Evolutionary conservation across 2,797 vertebrate genomes (phyloP).

Genomic region (Syngnathus acus): DNA sequence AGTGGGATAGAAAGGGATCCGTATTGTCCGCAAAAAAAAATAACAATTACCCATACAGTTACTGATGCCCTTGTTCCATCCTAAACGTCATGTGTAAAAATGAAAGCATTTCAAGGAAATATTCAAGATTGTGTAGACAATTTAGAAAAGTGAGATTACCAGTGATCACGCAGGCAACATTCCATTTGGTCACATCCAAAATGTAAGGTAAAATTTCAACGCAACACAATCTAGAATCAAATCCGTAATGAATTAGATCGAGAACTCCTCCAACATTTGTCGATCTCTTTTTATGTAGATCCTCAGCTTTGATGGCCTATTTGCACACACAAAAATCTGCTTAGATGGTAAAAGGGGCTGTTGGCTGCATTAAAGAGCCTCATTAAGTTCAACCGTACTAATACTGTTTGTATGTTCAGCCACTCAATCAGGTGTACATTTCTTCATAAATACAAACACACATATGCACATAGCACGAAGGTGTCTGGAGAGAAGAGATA

Average conservation of each 20-base stretch:
- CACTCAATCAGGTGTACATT: conserved; percentile 7
- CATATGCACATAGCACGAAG: conserved; percentile 18
- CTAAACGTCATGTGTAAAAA: conserved; percentile 18
- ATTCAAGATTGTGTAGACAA: not conserved
- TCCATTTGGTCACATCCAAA: not conserved
- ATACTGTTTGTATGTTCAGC: not conserved
- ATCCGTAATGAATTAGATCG: not conserved
- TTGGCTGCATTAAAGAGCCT: not conserved
- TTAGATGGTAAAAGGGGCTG: not conserved
- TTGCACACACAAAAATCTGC: not conserved
- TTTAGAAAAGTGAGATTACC: not conserved
- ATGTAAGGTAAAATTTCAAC: not conserved
- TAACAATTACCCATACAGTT: conserved; percentile 13
- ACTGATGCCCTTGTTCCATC: conserved; percentile 11
- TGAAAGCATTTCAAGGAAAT: not conserved
- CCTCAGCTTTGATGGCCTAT: no score
- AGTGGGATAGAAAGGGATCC: no score
- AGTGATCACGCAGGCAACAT: not conserved
- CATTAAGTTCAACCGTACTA: conserved; percentile 7
- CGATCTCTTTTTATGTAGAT: no score
- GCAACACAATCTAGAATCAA: not conserved
- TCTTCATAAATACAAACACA: conserved; percentile 15
- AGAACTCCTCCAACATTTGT: not conserved
- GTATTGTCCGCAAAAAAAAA: no score
- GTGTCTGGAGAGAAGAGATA: conserved; percentile 59